phyloP scores from a whole-genome alignment of 2,113 vertebrate genomes.

The Aldabrachelys gigantea region DNA sequence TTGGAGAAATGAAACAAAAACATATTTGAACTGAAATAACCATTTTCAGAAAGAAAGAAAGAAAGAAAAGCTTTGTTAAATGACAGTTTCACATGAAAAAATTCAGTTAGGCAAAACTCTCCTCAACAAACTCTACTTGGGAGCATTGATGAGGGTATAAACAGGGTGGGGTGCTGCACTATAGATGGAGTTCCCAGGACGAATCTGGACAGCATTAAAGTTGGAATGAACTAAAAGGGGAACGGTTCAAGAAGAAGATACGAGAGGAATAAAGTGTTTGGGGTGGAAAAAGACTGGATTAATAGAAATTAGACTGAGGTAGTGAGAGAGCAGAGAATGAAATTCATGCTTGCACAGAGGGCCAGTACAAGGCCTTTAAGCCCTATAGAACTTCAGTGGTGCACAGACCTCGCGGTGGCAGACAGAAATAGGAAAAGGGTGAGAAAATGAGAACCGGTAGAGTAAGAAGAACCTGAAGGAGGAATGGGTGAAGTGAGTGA shows the following conservation, averaged over 20 bases:
- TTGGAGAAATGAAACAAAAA: not conserved
- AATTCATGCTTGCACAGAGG: not conserved
- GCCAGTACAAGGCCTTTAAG: not conserved
- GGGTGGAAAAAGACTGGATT: not conserved
- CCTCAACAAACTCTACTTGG: not conserved
- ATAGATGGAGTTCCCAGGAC: not conserved
- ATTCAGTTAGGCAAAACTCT: not conserved
- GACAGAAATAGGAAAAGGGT: not conserved
- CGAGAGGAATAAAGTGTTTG: not conserved
- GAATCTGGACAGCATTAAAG: not conserved
- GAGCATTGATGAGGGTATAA: not conserved
- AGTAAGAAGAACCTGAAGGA: not conserved
- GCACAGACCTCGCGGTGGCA: not conserved
- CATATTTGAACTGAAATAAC: not conserved
- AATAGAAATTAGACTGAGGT: not conserved
- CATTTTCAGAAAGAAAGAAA: not conserved
- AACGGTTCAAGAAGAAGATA: too few relatives aligned
- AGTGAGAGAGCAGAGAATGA: not conserved
- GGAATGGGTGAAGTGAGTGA: not conserved
- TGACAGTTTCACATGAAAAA: not conserved
- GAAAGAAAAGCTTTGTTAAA: not conserved
- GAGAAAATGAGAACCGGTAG: not conserved
- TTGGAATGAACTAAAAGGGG: not conserved
- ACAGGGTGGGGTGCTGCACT: not conserved
- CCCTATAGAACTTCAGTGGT: not conserved